Evolutionary conservation across 2,797 vertebrate genomes (phyloP), one percentile per base, ranked within the genome.

Genomic region (Eutrigla gurnardus): DNA sequence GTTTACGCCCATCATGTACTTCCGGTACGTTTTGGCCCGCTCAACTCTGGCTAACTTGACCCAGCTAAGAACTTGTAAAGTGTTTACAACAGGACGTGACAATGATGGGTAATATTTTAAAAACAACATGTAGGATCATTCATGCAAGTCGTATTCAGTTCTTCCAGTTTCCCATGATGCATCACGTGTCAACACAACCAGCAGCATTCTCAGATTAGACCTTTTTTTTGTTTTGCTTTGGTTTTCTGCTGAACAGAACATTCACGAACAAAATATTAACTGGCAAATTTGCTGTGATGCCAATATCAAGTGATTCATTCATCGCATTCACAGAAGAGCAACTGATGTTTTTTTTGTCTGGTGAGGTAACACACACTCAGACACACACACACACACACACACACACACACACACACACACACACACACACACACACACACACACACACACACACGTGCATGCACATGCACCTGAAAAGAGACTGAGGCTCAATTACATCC

Each of bases 401-500:
- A 62, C 36, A 64, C 43, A 40, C 15, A 58, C 50, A 58, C 32
- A 65, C 36, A 73, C 14, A 60, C 53, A 75, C 72, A 72, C 50
- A 52, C 68, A 68, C 18, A 70, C 18, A 58, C 42, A 74, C 65
- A 59, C 70, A 55, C 39, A 71, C 57, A 72, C 50, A 39, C 67
- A 64, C 36, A 55, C 43, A 49, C 15, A 63, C 58, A 57, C 18
- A 67, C 35, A 71, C 17, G 46, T 25, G 62, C 63, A 52, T 55
- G 54, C n/a, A 64, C 52, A 73, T 68, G 59, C 57, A 75, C 71
- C 35, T 61, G 25, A 33, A 73, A 40, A 52, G 36, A 58, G 52
- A 37, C 63, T 63, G 47, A 49, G 64, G 72, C 49, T 75, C 76
- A 75, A 33, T 84, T 76, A 81, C 81, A 65, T 64, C 66, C 50